phyloP scores from a whole-genome alignment of 2,797 vertebrate genomes.

The Pipistrellus nathusii region DNA sequence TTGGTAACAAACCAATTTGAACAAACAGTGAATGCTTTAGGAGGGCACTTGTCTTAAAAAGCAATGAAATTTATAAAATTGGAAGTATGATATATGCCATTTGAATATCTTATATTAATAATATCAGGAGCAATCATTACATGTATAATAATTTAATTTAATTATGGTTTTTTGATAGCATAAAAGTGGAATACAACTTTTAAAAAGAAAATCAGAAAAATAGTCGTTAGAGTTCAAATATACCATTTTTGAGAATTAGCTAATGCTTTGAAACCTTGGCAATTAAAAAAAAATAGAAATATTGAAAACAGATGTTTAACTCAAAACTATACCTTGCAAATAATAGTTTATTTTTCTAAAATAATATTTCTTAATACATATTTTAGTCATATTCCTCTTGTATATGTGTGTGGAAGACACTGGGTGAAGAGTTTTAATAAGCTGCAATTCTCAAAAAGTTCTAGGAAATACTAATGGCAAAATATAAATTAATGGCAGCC shows the following conservation, averaged over 20 bases:
- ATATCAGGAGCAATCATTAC: not conserved
- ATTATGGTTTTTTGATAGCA: conserved; percentile 28
- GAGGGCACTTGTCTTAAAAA: conserved; percentile 19
- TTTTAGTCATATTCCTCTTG: conserved; percentile 49
- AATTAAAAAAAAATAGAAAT: not conserved
- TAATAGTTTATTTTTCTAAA: conserved; percentile 47
- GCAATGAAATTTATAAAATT: conserved; percentile 1
- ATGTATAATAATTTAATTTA: conserved; percentile 9
- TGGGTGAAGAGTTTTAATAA: not conserved
- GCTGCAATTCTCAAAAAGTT: conserved; percentile 15
- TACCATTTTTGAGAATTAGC: conserved; percentile 35
- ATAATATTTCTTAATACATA: conserved; percentile 1
- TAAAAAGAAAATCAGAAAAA: conserved; percentile 33
- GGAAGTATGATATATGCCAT: conserved; percentile 14
- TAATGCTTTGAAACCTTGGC: conserved; percentile 27
- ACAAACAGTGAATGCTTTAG: conserved; percentile 13
- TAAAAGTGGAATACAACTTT: conserved; percentile 6
- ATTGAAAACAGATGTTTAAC: conserved; percentile 36
- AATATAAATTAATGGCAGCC: conserved; percentile 21
- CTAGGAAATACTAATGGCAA: conserved; percentile 31
- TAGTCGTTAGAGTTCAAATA: conserved; percentile 46
- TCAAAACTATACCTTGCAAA: conserved; percentile 16
- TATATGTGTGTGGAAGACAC: not conserved
- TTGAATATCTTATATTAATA: not conserved
- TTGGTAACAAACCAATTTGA: not conserved